Evolutionary conservation across 1,140 invertebrate genomes (phyloP).

Genomic region (Carposina sasakii): DNA sequence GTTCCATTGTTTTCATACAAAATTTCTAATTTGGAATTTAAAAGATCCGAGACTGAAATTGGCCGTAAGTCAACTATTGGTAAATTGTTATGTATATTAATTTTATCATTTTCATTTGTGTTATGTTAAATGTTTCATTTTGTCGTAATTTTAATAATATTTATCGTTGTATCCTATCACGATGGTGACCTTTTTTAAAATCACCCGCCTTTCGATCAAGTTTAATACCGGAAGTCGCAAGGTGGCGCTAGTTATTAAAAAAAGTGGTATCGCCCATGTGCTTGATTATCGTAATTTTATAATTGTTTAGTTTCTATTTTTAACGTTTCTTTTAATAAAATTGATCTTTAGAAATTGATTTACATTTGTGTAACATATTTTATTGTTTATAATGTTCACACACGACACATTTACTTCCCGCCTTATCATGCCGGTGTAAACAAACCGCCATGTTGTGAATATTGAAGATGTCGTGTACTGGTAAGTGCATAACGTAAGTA

Average conservation of each 20-base stretch:
- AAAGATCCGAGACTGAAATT: no score
- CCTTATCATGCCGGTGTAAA: slow-evolving; percentile 73
- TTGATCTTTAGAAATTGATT: slow-evolving; percentile 31
- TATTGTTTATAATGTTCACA: slow-evolving; percentile 27
- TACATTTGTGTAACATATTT: slow-evolving; percentile 30
- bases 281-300: slow-evolving; percentile 32
- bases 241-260: slow-evolving; percentile 42
- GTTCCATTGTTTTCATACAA: no score
- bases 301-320: slow-evolving; percentile 27
- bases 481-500: slow-evolving; percentile 40
- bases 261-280: slow-evolving; percentile 52
- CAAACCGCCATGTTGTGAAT: slow-evolving; percentile 72
- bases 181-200: slow-evolving; percentile 16
- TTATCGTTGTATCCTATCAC: no score
- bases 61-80: no score
- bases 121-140: not conserved
- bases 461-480: slow-evolving; percentile 35
- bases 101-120: slow-evolving; percentile 10
- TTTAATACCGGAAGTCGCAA: slow-evolving; percentile 22
- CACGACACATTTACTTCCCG: slow-evolving; percentile 51
- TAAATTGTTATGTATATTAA: slow-evolving; percentile 8
- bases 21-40: no score
- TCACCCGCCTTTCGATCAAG: slow-evolving; percentile 36
- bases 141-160: slow-evolving; percentile 2
- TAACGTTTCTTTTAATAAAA: slow-evolving; percentile 42